Base-by-base conservation (phyloP, 2,888 invertebrate species). In the Acholoe squamosa region DNA sequence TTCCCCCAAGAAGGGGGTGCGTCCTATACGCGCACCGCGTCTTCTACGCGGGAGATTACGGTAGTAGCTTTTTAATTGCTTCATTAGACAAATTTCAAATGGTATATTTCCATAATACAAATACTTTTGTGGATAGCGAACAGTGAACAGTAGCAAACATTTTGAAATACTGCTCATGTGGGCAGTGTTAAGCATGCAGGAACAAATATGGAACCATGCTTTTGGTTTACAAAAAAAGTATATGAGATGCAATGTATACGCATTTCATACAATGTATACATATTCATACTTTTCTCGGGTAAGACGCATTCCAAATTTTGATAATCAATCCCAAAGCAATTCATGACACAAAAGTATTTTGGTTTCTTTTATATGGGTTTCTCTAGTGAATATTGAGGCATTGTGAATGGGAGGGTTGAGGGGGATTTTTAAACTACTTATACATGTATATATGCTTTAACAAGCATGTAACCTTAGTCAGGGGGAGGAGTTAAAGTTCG, bases 401-500 rank as follows among this genome's bases (percentile, higher is more conserved):
- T 28, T 16, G 76, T 76, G 76, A 76, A 76, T 28, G 16, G 25
- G 14, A 76, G 80, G 80, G 80, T 10, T 80, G 12, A 43, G 19
- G 80, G 80, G 80, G n/a, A 14, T 43, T 34, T 5, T 76, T 28
- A 28, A 76, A 43, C 80, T 80, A 80, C 43, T 80, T 25, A 80
- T n/a, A n/a, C n/a, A n/a, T n/a, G n/a, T n/a, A n/a, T n/a, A n/a
- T n/a, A 34, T 33, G 43, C 80, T 80, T 43, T 80, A 5, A 22
- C 5, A 43, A 80, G 43, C 80, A 80, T 80, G 31, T 33, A 33
- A 80, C 80, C 80, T 80, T 80, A 43, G 31, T 33, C 19, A 16
- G 80, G 80, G 80, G 80, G 80, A 80, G 80, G 80, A 80, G 80
- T 80, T 43, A 80, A 43, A 33, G 80, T 43, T 80, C 80, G 33